Evolutionary conservation across 2,888 invertebrate genomes (phyloP).

Genomic region (Synanthedon vespiformis): DNA sequence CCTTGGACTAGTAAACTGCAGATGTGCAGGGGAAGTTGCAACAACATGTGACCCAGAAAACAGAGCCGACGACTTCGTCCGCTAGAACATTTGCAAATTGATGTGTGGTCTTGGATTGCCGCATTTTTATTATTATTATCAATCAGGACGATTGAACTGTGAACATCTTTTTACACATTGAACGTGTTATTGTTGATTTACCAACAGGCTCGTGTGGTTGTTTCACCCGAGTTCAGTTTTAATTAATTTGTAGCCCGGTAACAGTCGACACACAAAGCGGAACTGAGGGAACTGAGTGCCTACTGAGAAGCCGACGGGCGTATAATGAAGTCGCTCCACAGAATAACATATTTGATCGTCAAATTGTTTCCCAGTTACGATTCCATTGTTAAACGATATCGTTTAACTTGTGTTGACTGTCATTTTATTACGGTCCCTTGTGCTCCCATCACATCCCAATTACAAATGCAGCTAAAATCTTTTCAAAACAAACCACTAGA

Average conservation of each 20-base stretch:
- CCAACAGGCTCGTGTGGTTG: no score
- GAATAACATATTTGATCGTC: background rate
- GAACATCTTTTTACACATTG: no score
- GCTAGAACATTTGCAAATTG: background rate
- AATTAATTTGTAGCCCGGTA: no score
- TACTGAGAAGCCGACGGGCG: background rate
- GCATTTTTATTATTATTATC: background rate
- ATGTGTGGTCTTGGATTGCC: background rate
- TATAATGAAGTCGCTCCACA: background rate
- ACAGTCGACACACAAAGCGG: background rate
- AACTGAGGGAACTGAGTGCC: background rate
- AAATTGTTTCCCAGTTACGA: background rate
- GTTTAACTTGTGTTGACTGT: background rate
- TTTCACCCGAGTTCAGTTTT: no score
- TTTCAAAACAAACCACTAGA: no score
- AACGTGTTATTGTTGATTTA: no score
- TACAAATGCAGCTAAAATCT: no score
- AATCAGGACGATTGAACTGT: no score
- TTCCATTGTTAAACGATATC: background rate
- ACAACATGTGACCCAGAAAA: background rate
- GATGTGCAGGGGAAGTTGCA: background rate
- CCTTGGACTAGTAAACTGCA: background rate
- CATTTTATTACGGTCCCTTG: background rate
- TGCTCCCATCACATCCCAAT: no score
- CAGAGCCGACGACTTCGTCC: background rate